Percentiles rank a stretch among this genome's conserved stretches.
Evolutionary conservation across 1,140 invertebrate species (phyloP).

Genomic region (Polypedilum vanderplanki): DNA sequence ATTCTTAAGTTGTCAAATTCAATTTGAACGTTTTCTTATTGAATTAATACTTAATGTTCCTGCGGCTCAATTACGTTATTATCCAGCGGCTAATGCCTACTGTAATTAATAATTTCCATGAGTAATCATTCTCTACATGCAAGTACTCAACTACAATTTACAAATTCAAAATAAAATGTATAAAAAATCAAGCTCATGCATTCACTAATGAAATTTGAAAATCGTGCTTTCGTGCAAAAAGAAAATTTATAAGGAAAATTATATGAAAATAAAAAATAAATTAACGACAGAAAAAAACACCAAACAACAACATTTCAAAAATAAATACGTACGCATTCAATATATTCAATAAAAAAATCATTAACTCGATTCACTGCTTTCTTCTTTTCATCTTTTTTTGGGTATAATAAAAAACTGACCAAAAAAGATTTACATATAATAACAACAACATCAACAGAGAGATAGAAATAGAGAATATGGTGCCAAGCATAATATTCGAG

Average conservation of each 20-base stretch:
- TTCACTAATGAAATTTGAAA: neutral
- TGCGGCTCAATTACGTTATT: conserved; percentile 4
- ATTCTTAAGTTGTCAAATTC: neutral
- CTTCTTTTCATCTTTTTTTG: no score
- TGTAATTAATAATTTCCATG: no score
- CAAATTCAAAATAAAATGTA: neutral
- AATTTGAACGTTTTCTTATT: neutral
- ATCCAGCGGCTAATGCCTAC: neutral
- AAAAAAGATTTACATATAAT: no score
- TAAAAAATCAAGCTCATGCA: neutral
- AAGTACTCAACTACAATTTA: neutral
- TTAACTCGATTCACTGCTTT: no score
- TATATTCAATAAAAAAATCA: no score
- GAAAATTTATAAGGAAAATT: no score
- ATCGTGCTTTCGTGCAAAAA: neutral
- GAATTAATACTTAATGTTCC: neutral
- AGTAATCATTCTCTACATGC: no score
- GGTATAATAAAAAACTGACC: no score
- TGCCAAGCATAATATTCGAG: conserved; percentile 1
- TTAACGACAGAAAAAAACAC: neutral
- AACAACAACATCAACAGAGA: no score
- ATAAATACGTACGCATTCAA: no score
- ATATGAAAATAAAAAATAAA: no score
- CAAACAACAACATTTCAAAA: neutral
- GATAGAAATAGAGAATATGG: neutral